Evolutionary conservation across 2,888 invertebrate genomes (phyloP).

Genomic region (Trypoxylon attenuatum): DNA sequence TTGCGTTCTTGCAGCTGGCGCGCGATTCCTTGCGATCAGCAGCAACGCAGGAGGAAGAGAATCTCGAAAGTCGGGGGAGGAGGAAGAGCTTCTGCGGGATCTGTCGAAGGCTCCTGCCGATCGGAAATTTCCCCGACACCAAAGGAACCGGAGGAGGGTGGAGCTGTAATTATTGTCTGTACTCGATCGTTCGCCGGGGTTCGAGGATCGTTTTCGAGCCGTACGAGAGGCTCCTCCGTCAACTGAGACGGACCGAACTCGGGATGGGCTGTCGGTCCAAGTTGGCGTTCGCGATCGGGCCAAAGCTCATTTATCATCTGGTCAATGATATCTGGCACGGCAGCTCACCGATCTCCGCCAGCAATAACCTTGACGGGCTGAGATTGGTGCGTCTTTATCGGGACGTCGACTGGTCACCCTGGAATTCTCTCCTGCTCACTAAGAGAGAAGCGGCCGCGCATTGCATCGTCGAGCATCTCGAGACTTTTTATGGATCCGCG

Average conservation of each 20-base stretch:
- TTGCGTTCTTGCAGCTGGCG: conserved; percentile 36
- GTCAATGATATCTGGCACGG: conserved; percentile 93
- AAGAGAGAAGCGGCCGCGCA: conserved; percentile 88
- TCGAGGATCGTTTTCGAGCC: conserved; percentile 74
- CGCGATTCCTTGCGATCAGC: conserved; percentile 27
- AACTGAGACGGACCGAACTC: conserved; percentile 66
- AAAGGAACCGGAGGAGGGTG: conserved; percentile 11
- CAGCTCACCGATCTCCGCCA: conserved; percentile 89
- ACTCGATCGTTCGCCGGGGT: neutral
- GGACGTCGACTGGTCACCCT: conserved; percentile 90
- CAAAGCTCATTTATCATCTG: conserved; percentile 87
- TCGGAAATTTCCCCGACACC: conserved; percentile 37
- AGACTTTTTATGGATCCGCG: conserved; percentile 80
- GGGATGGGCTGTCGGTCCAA: conserved; percentile 80
- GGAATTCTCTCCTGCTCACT: conserved; percentile 93
- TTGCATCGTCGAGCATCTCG: conserved; percentile 74
- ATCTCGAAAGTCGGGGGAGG: neutral
- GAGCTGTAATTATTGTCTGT: conserved; percentile 38
- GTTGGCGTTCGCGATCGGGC: conserved; percentile 86
- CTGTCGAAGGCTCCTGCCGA: conserved; percentile 33
- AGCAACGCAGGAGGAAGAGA: neutral
- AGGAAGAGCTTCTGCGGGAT: conserved; percentile 26
- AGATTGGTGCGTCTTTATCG: conserved; percentile 87
- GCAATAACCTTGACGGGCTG: conserved; percentile 83
- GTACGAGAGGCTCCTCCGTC: conserved; percentile 83